A percentile compares a stretch with the other conserved stretches of the same genome.
Evolutionary conservation across 1,140 invertebrate genomes (phyloP).

Genomic region (Lepidurus packardi): DNA sequence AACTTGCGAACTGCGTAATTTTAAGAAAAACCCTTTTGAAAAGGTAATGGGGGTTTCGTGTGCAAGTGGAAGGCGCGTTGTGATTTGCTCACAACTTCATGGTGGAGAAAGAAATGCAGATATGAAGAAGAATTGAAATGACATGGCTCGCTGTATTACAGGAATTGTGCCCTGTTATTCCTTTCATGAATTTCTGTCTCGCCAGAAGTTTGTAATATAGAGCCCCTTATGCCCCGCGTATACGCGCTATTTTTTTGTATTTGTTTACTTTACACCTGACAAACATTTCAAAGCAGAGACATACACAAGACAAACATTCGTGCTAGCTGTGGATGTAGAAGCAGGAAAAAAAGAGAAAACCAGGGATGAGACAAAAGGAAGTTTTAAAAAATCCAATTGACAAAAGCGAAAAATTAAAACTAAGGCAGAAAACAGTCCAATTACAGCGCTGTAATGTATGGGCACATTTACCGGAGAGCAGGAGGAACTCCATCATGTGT

Average conservation of each 20-base stretch:
- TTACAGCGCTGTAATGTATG: conserved; percentile 10
- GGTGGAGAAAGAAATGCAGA: neutral
- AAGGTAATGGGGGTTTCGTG: neutral
- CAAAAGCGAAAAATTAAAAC: neutral
- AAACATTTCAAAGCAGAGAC: conserved; percentile 9
- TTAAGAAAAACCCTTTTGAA: neutral
- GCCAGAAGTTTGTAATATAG: conserved; percentile 19
- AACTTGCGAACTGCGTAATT: too few relatives aligned
- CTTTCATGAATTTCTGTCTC: conserved; percentile 19
- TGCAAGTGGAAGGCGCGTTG: neutral
- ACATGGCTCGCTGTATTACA: conserved; percentile 4
- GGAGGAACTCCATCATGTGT: conserved; percentile 16
- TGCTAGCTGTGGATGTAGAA: neutral
- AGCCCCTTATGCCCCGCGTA: conserved; percentile 14
- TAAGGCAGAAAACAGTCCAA: neutral
- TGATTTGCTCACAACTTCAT: neutral
- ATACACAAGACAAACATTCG: neutral
- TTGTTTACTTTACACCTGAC: conserved; percentile 12
- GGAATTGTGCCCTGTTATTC: conserved; percentile 18
- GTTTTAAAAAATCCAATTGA: neutral
- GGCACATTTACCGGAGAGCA: conserved; percentile 17
- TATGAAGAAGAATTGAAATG: neutral
- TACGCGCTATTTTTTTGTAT: conserved; percentile 10
- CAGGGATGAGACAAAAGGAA: neutral
- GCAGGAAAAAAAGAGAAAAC: neutral